Evolutionary conservation across 2,113 vertebrate species (phyloP).

Genomic region (Thryonomys swinderianus): DNA sequence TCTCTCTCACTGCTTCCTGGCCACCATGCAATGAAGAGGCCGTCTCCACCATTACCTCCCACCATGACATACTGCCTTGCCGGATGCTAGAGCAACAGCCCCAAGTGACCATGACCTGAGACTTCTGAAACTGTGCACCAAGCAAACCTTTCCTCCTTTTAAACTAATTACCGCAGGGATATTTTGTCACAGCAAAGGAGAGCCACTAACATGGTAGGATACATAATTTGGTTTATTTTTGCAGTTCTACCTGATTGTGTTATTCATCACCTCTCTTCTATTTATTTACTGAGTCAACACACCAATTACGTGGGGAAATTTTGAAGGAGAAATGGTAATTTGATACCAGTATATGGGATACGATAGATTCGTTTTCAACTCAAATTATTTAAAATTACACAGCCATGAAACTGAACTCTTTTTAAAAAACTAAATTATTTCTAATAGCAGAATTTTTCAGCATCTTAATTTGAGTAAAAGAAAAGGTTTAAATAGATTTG

Average conservation of each 20-base stretch:
- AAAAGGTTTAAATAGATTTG: slow-evolving; percentile 81
- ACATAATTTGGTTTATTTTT: neutral
- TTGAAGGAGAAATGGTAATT: slow-evolving; percentile 53
- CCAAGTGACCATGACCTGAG: neutral
- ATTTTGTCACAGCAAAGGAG: neutral
- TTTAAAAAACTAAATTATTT: slow-evolving; percentile 70
- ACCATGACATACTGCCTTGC: too few species aligned
- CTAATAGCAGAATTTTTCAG: slow-evolving; percentile 75
- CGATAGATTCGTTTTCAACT: slow-evolving; percentile 63
- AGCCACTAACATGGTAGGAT: neutral
- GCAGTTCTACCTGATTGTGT: neutral
- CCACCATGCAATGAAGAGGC: too few species aligned
- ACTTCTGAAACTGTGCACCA: neutral
- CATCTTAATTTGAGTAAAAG: slow-evolving; percentile 81
- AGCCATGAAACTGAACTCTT: slow-evolving; percentile 47
- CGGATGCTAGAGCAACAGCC: neutral
- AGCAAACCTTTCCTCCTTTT: neutral
- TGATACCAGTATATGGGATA: slow-evolving; percentile 39
- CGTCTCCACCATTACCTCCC: neutral
- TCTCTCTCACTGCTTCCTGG: neutral
- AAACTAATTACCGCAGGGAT: neutral
- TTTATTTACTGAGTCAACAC: slow-evolving; percentile 24
- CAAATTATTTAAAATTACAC: slow-evolving; percentile 74
- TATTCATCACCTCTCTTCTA: neutral
- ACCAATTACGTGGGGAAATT: slow-evolving; percentile 33